Base-by-base conservation (phyloP, 2,888 invertebrate genomes). In the Spatulosminthurus flaviceps region DNA sequence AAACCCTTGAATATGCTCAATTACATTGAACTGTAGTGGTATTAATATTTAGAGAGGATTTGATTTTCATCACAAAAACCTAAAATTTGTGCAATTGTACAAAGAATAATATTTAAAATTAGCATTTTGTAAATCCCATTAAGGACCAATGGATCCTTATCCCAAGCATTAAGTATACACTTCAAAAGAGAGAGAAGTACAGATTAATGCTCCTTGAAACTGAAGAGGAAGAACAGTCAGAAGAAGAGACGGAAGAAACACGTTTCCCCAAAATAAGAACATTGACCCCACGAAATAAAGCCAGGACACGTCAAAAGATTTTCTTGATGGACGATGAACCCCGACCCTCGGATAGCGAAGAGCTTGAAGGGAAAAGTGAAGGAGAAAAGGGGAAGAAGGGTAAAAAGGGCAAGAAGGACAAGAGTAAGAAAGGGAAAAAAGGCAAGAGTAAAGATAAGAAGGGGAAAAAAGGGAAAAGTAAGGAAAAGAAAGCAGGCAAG, bases 91-190 rank as follows among this genome's bases (percentile, higher is more conserved):
- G n/a, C n/a, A n/a, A n/a, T n/a, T n/a, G n/a, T n/a, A n/a, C n/a
- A n/a, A n/a, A n/a, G n/a, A n/a, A n/a, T n/a, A n/a, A n/a, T n/a
- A n/a, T n/a, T n/a, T n/a, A n/a, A n/a, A 16, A 70, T 16, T 21
- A 43, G 19, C 21, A 26, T 42, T 43, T 26, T 26, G 26, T 24
- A 28, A 72, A 28, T 66, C 29, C 4, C 34, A 51, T 26, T 22
- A 19, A 80, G 79, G 82, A 84, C 42, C 84, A 84, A 80, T 84
- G 84, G 84, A 60, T 83, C 0, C 28, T 83, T 21, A 82, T 80
- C 0, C 84, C 84, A n/a, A 84, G 83, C 42, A 84, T 84, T 0
- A 84, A 84, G 64, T 83, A 81, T 76, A 79, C 71, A 24, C 71
- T 82, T 4, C 42, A 71, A 29, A 19, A 77, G 2, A 16, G 26